Evolutionary conservation across 2,888 invertebrate species (phyloP), one percentile per base, ranked within the genome.

Genomic region (Formica aserva): DNA sequence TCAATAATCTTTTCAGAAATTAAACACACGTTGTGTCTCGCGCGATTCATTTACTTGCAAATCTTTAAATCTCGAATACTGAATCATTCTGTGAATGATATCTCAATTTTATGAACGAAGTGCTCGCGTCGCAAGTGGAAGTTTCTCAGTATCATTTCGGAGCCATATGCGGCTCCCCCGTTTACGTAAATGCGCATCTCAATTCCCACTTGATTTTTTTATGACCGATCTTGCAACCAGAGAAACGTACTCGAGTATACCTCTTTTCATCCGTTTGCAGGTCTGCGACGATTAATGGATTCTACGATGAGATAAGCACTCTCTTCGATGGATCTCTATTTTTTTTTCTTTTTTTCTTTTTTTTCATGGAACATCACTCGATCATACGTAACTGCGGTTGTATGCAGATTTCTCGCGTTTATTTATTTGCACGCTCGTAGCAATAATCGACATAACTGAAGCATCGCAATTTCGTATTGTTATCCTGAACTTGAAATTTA

Each of bases 201-300:
- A 75, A 75, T 78, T 45, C 0, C 13, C 45, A 45, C 32, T 60
- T 78, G 18, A 72, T 26, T 45, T 74, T 35, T 13, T 8, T 60
- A 60, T 32, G 8, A 35, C 3, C 48, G n/a, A 60, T 60, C n/a
- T 69, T 29, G 18, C 45, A 60, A 26, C 18, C 41, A 0, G 11
- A 41, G 22, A 9, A 60, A 48, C 13, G 8, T 41, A 45, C 60
- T 80, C 8, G 45, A 75, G 11, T 22, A 22, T 22, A 8, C 0
- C 22, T 76, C 13, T 32, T 48, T 48, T 75, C 29, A 38, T 29
- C 3, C 5, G 38, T 71, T n/a, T 35, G 15, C 35, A 9, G 6
- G 0, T 77, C 26, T 57, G 13, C 60, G n/a, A 74, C 22, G 22
- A 72, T 78, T 60, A 41, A 78, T 69, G 45, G 69, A 22, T 22